Evolutionary conservation across 2,113 vertebrate genomes (phyloP), one percentile per base, ranked within the genome.

Genomic region (Rhea pennata): DNA sequence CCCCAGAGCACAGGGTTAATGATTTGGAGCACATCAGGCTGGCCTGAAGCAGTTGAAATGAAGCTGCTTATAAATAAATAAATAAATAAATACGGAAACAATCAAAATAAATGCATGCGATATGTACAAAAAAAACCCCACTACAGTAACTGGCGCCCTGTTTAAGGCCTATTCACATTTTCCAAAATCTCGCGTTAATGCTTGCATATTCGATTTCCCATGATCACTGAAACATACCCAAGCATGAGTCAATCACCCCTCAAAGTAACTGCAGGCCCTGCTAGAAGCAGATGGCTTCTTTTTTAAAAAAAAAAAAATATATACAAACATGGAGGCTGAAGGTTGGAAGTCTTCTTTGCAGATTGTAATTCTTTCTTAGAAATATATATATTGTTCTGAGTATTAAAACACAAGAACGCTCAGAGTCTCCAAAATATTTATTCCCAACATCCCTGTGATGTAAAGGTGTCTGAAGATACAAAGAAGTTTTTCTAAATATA

Each of bases 1-100:
- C 97, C 98, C 98, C 87, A 81, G 95, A 97, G 97, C 92, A 97
- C 80, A 97, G 94, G 97, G 98, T 98, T 98, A 98, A 98, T 98
- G 97, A 98, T 97, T 96, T 96, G 97, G 95, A 97, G 92, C 79
- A 92, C 90, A 84, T 87, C 96, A 97, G 92, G 76, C 75, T 98
- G 96, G 97, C 96, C 96, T 84, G 19, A 84, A 97, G 97, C 93
- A 96, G 73, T 95, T 72, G 23, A 97, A 94, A 95, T 90, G 84
- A 90, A 97, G 90, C 50, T 54, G 90, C 14, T 1, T 46, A 39
- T 78, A 94, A 79, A 91, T 33, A 83, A 95, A 82, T 77, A 91
- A 85, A 95, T 31, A 82, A 39, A 79, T 67, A 50, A 15, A 58
- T 56, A 58, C 40, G 75, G 22, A 95, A 97, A 88, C 65, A 96